Evolutionary conservation across 2,113 vertebrate species (phyloP), one percentile per base, ranked within the genome.

Genomic region (Hydrochoerus hydrochaeris): DNA sequence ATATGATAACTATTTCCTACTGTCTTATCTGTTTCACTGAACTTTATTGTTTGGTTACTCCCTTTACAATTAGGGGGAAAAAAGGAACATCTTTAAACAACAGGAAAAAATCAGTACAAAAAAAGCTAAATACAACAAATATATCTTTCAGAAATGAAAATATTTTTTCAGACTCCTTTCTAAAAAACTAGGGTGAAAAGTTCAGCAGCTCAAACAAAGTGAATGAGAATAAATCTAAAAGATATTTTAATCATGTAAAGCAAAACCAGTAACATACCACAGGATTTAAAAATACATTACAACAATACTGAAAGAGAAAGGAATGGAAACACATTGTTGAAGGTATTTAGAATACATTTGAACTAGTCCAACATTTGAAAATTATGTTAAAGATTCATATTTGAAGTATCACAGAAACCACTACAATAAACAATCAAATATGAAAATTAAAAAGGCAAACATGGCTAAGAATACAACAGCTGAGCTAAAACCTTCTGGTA

Each of bases 101-200:
- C 44, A 71, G 28, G 28, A 93, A 92, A 95, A 38, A 75, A 49
- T 65, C 57, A 92, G 73, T n/a, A 14, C 16, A 94, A 20, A 87
- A 92, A 57, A 57, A n/a, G n/a, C 22, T 86, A 97, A 90, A 75
- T n/a, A 94, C 44, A 58, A 89, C 71, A 35, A 85, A 60, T 60
- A 35, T 44, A 28, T 58, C 17, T 32, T 71, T 85, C 28, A 78
- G 69, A 95, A 88, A 85, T 73, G 3, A 91, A 88, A 88, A 44
- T 71, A 78, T 78, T 77, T 62, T 80, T 71, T 54, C 60, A 71
- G n/a, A 63, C 22, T 16, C 19, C 52, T 46, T 62, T 63, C 57
- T 60, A 28, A 38, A 83, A 80, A 87, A 95, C 24, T 75, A 65
- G 8, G 11, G 10, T 32, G 65, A 65, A 26, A 82, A 65, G 4